Base-by-base conservation (phyloP, 2,888 invertebrate species). In the Melanchra persicariae region DNA sequence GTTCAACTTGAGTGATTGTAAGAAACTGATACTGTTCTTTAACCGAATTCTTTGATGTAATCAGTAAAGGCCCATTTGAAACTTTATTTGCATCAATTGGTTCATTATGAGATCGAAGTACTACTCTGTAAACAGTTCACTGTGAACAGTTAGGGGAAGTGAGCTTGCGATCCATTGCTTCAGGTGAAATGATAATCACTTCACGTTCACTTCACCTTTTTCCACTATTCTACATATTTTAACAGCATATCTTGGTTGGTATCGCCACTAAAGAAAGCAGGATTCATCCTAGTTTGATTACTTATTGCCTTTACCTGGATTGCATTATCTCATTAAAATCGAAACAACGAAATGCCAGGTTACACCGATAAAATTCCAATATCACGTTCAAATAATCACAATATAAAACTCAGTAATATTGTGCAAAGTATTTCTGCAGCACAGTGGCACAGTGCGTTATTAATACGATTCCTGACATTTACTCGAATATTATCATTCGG, bases 401-500 rank as follows among this genome's bases (percentile, higher is more conserved):
- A 52, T 40, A 40, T 40, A 40, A 40, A 52, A 40, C 24, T 47
- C 1, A 10, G 19, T 34, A 5, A 52, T 15, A 24, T 58, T 45
- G 15, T 22, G 19, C n/a, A 17, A 7, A 30, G 34, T 51, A 47
- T 7, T 26, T 6, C 30, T 34, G 47, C 43, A 15, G 2, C 24
- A 34, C 26, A 43, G 24, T 22, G 15, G n/a, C 24, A 26, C 19
- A 45, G 22, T 30, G 24, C 15, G 34, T 43, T 49, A 19, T 24
- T 60, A n/a, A 58, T 60, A 22, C 34, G 22, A 37, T 74, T 30
- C 17, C 9, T 37, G 24, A 24, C 9, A 49, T 70, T 55, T 55
- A 61, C 26, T 60, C 17, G 34, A 47, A 57, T 63, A 58, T 60
- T 37, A 60, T 47, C 5, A 57, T 40, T 63, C 22, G 15, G 6